Base-by-base conservation (phyloP, 2,113 vertebrate species). In the Prionailurus bengalensis region DNA sequence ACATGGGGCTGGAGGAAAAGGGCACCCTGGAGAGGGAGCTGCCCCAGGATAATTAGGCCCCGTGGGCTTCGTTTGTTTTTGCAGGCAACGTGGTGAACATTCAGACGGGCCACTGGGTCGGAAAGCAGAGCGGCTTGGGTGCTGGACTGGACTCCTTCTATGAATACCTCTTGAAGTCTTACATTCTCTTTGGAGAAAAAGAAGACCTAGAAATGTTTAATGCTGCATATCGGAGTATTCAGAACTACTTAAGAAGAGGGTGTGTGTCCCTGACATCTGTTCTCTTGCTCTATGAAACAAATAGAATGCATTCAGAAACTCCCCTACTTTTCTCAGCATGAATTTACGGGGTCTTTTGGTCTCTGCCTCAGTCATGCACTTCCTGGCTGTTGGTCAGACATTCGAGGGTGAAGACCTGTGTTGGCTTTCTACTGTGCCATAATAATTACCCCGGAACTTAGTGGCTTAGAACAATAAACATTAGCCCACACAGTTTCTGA, bases 141-240 rank as follows among this genome's bases (percentile, higher is more conserved):
- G 99, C 99, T 2, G 99, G 99, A 4, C 99, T 99, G 85, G 99
- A 99, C 95, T 99, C 99, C 0, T 99, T 99, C 98, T 99, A 99
- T 33, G 99, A 99, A 96, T 99, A 99, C 97, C 99, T 99, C 88
- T 99, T 99, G 73, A 99, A 99, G 96, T 99, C 99, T 0, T 99
- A 99, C 98, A 99, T 99, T 94, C 99, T 99, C 45, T 99, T 99
- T 97, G 99, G 99, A 95, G 99, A 99, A 91, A 99, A 99, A 83
- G 99, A 99, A 81, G 99, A 99, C 97, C 98, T 99, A 96, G 98
- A 98, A 58, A 99, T 99, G 99, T 99, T 99, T 98, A 99, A 98
- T 65, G 99, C 99, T 92, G 99, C 99, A 4, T 99, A 99, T 80
- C 98, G 94, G 89, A 99, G 99, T 98, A 99, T 99, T 96, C 99